Evolutionary conservation across 2,888 invertebrate species (phyloP).

Genomic region (Rhodophaea formosa): DNA sequence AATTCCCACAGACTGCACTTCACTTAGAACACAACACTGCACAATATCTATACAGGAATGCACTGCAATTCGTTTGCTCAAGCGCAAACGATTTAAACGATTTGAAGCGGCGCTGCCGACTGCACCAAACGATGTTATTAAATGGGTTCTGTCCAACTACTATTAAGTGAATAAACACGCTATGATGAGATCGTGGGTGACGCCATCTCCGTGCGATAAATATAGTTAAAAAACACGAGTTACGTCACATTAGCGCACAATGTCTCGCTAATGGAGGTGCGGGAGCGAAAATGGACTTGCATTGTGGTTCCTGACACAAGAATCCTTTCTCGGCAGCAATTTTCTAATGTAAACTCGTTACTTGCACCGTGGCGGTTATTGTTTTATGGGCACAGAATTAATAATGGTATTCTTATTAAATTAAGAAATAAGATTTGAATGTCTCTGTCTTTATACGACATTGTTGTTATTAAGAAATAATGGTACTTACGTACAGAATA

Average conservation of each 20-base stretch:
- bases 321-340: conserved; percentile 13
- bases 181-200: conserved; percentile 37
- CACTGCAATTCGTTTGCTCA: conserved; percentile 29
- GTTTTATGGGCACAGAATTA: too few species aligned
- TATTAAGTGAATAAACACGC: conserved; percentile 39
- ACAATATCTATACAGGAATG: conserved; percentile 18
- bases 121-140: conserved; percentile 18
- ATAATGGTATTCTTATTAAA: too few species aligned
- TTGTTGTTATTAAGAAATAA: too few species aligned
- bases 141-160: conserved; percentile 25
- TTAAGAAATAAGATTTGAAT: too few species aligned
- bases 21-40: conserved; percentile 17
- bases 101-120: conserved; percentile 31
- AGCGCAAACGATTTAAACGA: conserved; percentile 24
- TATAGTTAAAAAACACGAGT: conserved; percentile 43
- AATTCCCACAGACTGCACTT: conserved; percentile 30
- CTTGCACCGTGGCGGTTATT: conserved; percentile 1
- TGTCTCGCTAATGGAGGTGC: conserved; percentile 26
- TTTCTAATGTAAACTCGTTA: conserved; percentile 15
- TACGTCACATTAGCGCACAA: conserved; percentile 41
- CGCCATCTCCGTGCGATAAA: conserved; percentile 35
- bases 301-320: not conserved
- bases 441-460: too few species aligned
- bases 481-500: too few species aligned
- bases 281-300: conserved; percentile 8